Evolutionary conservation across 2,888 invertebrate species (phyloP), one percentile per base, ranked within the genome.

Genomic region (Drosophila longiperda): DNA sequence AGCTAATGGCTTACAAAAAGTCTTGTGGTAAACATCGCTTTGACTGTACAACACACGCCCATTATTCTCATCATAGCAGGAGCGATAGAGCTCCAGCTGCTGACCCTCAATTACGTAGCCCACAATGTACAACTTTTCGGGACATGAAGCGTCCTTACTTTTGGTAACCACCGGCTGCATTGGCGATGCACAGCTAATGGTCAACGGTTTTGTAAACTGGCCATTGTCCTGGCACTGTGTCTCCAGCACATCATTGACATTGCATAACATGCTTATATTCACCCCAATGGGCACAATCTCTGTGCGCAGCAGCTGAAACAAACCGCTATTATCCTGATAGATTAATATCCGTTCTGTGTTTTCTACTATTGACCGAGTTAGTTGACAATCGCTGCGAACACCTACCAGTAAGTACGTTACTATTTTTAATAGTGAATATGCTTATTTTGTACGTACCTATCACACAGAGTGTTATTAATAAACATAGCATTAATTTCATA

Each of bases 21-120:
- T 36, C 33, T 85, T 89, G 29, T 26, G 54, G 50, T 84, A 84
- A 9, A 89, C 73, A 42, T 77, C 68, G 32, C 83, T 87, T 40
- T 87, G 58, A 0, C 79, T 59, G 40, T 82, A 89, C 34, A 72
- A 2, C 0, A 82, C 76, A 7, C 66, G 58, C 0, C 65, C 82
- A 9, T 23, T 58, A 0, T n/a, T 20, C 0, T 20, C 17, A 55
- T 87, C 71, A 8, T 75, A 89, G 45, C 85, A 85, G 9, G 69
- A 69, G 12, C 85, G 71, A 61, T 62, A 89, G 3, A 85, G 66
- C n/a, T 85, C 88, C 67, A 85, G 23, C 0, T 52, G 61, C 4
- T 32, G 42, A 0, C 62, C 52, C 1, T 65, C 54, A 2, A 85
- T 62, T 8, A 5, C n/a, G 40, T 85, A 82, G 0, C 86, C 85